Evolutionary conservation across 2,113 vertebrate genomes (phyloP).

Genomic region (Carettochelys insculpta): DNA sequence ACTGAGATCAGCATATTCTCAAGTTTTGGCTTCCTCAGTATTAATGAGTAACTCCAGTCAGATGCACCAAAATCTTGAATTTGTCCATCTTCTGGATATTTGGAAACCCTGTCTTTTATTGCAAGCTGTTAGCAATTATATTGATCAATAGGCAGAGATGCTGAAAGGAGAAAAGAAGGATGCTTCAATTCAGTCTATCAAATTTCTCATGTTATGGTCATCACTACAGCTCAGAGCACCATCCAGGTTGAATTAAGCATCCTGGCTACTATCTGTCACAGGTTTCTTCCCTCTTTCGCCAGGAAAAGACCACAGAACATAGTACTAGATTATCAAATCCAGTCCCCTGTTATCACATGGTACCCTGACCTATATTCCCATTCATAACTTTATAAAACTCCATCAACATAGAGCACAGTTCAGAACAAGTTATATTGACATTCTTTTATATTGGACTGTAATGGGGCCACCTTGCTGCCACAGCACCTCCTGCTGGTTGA

Average conservation of each 20-base stretch:
- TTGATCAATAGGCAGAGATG: not conserved
- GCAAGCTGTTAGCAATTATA: not conserved
- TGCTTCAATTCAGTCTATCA: not conserved
- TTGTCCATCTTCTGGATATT: not conserved
- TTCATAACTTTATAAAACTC: not conserved
- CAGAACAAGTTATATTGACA: slow-evolving; percentile 82
- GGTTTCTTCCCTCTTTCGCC: not conserved
- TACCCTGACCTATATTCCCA: not conserved
- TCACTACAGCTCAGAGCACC: not conserved
- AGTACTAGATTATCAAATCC: not conserved
- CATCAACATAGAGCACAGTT: not conserved
- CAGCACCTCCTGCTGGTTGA: too few relatives aligned
- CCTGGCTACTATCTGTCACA: not conserved
- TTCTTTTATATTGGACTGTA: slow-evolving; percentile 85
- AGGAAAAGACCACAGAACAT: not conserved
- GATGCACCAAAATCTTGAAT: not conserved
- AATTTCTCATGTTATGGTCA: not conserved
- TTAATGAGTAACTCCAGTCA: not conserved
- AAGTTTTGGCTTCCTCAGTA: not conserved
- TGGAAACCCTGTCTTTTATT: not conserved
- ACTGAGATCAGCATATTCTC: not conserved
- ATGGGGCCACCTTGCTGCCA: too few relatives aligned
- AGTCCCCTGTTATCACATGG: not conserved
- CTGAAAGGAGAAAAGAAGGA: not conserved
- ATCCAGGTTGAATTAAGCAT: not conserved